These are phyloP conservation scores for Sternotherus odoratus DNA, from an alignment of 2,797 vertebrate genomes.

Conservation along the genomic window DNA sequence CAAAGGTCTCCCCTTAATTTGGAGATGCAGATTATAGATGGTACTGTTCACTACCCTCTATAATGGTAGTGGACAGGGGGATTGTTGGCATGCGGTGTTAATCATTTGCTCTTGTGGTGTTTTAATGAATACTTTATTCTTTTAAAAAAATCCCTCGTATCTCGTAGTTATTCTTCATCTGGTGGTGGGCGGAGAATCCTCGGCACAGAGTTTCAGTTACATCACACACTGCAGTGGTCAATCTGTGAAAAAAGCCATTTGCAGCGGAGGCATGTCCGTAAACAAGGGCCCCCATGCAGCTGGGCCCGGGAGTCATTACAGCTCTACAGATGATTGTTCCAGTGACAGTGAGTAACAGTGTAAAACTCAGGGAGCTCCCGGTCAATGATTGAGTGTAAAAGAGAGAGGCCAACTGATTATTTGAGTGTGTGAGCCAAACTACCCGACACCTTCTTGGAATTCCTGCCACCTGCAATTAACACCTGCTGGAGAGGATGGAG, in stretches of 20 bases:
- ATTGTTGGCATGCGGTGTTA: background rate
- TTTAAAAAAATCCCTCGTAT: background rate
- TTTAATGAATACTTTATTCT: background rate
- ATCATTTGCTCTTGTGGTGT: background rate
- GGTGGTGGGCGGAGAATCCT: too few species aligned
- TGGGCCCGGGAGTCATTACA: background rate
- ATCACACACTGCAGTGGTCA: background rate
- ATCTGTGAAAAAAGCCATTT: background rate
- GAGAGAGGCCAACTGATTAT: rapidly evolving
- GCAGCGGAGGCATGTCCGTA: background rate
- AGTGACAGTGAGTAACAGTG: background rate
- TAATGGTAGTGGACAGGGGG: background rate
- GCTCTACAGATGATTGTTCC: background rate
- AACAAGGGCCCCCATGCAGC: background rate
- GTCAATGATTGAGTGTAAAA: rapidly evolving
- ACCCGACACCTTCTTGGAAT: background rate
- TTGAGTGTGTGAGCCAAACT: background rate
- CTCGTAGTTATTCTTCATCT: background rate
- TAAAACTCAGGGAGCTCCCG: background rate
- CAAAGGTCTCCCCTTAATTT: background rate
- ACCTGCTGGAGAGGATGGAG: background rate
- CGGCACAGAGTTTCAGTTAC: background rate
- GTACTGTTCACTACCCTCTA: background rate
- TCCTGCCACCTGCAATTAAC: background rate
- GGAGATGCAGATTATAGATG: background rate